phyloP scores from a whole-genome alignment of 2,888 invertebrate species.

The Furcula furcula region DNA sequence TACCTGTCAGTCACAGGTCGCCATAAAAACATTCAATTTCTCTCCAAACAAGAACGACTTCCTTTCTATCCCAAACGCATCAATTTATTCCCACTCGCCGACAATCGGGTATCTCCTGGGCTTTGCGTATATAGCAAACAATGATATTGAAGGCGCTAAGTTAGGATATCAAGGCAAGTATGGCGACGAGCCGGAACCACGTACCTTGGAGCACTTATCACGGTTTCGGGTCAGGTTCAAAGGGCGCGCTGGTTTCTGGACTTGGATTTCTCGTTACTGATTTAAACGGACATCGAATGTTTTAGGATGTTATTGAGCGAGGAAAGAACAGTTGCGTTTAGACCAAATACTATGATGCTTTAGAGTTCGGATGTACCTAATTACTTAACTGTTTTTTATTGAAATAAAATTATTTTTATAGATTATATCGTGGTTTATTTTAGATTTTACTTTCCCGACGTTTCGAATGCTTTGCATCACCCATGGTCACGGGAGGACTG shows the following conservation, averaged over 20 bases:
- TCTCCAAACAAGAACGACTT: conserved; percentile 37
- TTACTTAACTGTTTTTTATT: no score
- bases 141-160: conserved; percentile 21
- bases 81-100: conserved; percentile 24
- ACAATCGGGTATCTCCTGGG: conserved; percentile 28
- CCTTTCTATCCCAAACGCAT: conserved; percentile 39
- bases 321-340: no score
- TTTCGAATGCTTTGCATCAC: no score
- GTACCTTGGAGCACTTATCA: conserved; percentile 13
- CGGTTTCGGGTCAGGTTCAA: conserved; percentile 9
- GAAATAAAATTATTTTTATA: no score
- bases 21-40: conserved; percentile 28
- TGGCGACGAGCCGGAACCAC: conserved; percentile 17
- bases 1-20: conserved; percentile 2
- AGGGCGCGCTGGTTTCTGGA: background rate
- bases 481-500: no score
- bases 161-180: conserved; percentile 20
- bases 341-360: no score
- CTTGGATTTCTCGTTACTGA: no score
- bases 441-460: no score
- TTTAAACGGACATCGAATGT: no score
- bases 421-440: no score
- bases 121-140: conserved; percentile 43
- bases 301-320: no score
- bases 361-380: no score